Evolutionary conservation across 2,888 invertebrate species (phyloP).

Genomic region (Heliconius hortense): DNA sequence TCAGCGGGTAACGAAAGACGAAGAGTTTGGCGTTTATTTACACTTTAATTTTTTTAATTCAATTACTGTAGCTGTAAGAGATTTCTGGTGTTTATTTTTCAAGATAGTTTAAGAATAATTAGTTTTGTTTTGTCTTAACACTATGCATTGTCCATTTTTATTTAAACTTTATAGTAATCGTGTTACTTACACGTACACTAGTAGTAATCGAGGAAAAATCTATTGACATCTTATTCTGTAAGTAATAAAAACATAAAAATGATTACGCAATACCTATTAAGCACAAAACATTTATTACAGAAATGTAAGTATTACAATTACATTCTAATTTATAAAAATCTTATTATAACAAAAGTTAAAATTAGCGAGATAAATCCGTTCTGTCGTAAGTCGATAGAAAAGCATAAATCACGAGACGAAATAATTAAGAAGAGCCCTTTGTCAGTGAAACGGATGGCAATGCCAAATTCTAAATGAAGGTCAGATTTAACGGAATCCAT

Average conservation of each 20-base stretch:
- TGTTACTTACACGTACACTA: too few species aligned
- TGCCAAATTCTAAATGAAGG: constrained; percentile 34
- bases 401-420: constrained; percentile 32
- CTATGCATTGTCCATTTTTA: background rate
- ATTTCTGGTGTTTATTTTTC: background rate
- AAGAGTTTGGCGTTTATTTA: background rate
- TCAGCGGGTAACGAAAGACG: background rate
- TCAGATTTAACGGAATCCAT: constrained; percentile 35
- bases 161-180: background rate
- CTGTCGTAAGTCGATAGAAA: constrained; percentile 17
- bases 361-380: constrained; percentile 20
- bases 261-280: background rate
- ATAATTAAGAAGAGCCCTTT: constrained; percentile 35
- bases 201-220: too few species aligned
- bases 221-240: background rate
- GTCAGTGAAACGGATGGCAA: constrained; percentile 29
- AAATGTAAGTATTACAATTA: background rate
- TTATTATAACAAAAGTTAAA: constrained; percentile 5
- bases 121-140: background rate
- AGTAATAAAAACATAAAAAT: background rate
- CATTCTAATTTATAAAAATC: background rate
- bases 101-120: background rate
- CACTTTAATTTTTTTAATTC: background rate
- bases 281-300: background rate
- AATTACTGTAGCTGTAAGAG: background rate